These are phyloP conservation scores for Leucania comma DNA, from an alignment of 2,888 invertebrate species.

Conservation along the genomic window DNA sequence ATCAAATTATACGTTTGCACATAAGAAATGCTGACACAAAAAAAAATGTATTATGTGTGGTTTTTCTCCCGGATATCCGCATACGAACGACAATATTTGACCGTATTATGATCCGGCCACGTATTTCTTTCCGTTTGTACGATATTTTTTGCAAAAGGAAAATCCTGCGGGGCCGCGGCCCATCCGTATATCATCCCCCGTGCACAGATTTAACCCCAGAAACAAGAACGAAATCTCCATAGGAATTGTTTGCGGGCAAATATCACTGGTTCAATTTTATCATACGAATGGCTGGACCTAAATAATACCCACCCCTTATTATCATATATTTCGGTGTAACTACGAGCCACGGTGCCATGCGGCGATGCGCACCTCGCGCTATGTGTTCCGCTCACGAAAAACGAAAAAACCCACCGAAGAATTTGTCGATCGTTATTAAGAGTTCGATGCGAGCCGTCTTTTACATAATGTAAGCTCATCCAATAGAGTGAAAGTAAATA, in stretches of 20 bases:
- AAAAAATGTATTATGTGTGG: constrained; percentile 60
- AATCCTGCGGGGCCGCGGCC: constrained; percentile 68
- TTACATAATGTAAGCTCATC: constrained; percentile 73
- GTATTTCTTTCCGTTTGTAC: constrained; percentile 71
- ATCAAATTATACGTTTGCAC: constrained; percentile 50
- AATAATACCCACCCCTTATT: constrained; percentile 85
- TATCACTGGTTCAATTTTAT: constrained; percentile 88
- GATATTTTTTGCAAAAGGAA: constrained; percentile 80
- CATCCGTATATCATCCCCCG: constrained; percentile 83
- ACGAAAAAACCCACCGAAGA: constrained; percentile 75
- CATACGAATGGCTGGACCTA: constrained; percentile 89
- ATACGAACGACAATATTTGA: constrained; percentile 73
- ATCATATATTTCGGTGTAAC: constrained; percentile 81
- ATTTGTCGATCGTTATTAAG: constrained; percentile 69
- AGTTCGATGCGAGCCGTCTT: constrained; percentile 62
- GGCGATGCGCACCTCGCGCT: constrained; percentile 75
- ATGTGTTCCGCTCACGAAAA: constrained; percentile 75
- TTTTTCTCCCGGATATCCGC: constrained; percentile 65
- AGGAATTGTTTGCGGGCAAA: constrained; percentile 88
- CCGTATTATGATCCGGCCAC: constrained; percentile 67
- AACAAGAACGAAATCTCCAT: constrained; percentile 89
- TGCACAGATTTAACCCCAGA: constrained; percentile 86
- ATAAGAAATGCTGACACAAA: constrained; percentile 65
- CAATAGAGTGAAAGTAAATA: constrained; percentile 79
- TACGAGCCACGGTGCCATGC: constrained; percentile 77